Conservation (phyloP, 2,888 invertebrate species). For the Julus scanicus region DNA sequence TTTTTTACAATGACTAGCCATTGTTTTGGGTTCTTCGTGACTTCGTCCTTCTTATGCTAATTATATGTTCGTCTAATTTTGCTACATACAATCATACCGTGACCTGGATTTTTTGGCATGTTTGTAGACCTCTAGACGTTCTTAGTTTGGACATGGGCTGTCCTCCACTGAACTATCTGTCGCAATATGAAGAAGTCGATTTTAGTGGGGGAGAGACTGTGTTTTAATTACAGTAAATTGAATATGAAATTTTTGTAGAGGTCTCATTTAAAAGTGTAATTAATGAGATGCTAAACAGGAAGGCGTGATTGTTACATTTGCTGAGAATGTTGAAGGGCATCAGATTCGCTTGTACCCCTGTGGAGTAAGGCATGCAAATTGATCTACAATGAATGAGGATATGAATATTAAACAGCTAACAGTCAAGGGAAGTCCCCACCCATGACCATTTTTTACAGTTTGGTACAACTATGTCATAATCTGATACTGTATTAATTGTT, state of each 20-base stretch:
- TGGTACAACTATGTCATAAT: no score
- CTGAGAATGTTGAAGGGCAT: not conserved
- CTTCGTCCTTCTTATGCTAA: not conserved
- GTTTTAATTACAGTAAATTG: constrained; percentile 4
- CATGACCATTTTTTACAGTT: no score
- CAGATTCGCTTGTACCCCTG: not conserved
- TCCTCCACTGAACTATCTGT: not conserved
- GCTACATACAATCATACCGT: no score
- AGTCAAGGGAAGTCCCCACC: no score
- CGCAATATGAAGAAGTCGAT: not conserved
- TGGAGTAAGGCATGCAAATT: no score
- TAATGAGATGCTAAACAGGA: not conserved
- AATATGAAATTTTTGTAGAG: not conserved
- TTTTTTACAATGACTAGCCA: not conserved
- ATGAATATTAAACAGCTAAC: no score
- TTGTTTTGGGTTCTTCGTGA: constrained; percentile 22
- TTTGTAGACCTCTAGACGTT: no score
- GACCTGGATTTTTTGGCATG: no score
- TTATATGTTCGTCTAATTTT: not conserved
- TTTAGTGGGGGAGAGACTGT: not conserved
- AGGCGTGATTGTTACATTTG: not conserved
- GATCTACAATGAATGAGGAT: no score
- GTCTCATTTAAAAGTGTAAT: not conserved
- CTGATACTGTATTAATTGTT: no score
- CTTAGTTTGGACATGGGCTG: not conserved